Percentiles rank a stretch among this genome's conserved stretches.
Evolutionary conservation across 2,888 invertebrate genomes (phyloP).

Genomic region (Cephus sareptanus): DNA sequence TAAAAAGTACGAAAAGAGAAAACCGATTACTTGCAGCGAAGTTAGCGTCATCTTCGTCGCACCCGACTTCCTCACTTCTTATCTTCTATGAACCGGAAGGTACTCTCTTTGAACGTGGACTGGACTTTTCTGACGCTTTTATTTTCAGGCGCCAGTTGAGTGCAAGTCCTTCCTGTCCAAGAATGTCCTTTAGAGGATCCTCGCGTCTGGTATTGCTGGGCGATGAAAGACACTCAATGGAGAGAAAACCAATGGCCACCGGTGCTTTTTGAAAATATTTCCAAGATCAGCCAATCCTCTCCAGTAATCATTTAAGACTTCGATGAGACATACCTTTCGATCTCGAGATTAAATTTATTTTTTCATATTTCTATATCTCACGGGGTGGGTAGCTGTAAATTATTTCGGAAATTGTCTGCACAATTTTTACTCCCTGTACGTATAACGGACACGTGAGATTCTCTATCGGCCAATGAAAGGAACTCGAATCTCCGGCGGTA

Average conservation of each 20-base stretch:
- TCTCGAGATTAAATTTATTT: neutral
- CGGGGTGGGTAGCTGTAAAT: neutral
- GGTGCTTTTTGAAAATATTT: neutral
- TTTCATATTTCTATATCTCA: neutral
- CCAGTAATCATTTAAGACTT: neutral
- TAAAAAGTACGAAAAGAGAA: neutral
- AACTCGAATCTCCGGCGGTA: neutral
- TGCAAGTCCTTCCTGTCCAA: neutral
- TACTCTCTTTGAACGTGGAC: neutral
- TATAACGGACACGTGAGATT: neutral
- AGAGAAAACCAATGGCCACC: neutral
- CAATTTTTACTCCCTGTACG: neutral
- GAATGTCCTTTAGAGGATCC: constrained; percentile 3
- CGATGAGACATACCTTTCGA: neutral
- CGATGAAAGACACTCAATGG: neutral
- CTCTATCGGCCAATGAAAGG: neutral
- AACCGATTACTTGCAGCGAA: constrained; percentile 22
- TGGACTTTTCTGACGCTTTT: neutral
- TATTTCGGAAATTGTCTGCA: neutral
- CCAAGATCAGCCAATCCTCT: neutral
- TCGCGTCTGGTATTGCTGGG: constrained; percentile 8
- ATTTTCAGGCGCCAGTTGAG: neutral
- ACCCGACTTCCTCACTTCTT: constrained; percentile 4
- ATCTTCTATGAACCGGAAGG: neutral
- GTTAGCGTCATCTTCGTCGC: neutral